A percentile compares a stretch with the other conserved stretches of the same genome.
These are phyloP conservation scores for Parasteatoda lunata DNA, from an alignment of 2,888 invertebrate species.

Conservation along the genomic window DNA sequence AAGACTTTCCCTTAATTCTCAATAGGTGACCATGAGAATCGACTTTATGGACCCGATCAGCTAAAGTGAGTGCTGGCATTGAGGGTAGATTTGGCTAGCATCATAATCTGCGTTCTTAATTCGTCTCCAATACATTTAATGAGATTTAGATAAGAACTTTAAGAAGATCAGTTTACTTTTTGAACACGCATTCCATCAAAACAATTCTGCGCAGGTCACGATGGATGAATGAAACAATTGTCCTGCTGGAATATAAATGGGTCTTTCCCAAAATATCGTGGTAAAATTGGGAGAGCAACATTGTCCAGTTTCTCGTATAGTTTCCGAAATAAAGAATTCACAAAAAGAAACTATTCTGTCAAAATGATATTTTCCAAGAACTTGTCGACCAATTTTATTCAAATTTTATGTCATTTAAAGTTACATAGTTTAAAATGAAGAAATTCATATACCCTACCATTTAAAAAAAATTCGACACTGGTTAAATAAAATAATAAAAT, in stretches of 20 bases:
- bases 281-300: not conserved
- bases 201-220: not conserved
- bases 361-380: too few relatives aligned
- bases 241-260: not conserved
- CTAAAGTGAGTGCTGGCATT: not conserved
- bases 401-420: too few relatives aligned
- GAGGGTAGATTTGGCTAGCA: not conserved
- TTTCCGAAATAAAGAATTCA: too few relatives aligned
- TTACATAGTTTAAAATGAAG: too few relatives aligned
- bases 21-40: not conserved
- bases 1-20: not conserved
- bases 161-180: not conserved
- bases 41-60: not conserved
- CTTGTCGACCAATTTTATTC: too few relatives aligned
- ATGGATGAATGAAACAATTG: not conserved
- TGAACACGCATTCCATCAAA: not conserved
- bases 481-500: too few relatives aligned
- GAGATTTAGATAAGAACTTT: not conserved
- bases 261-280: not conserved
- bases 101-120: not conserved
- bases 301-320: not conserved
- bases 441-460: too few relatives aligned
- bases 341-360: too few relatives aligned
- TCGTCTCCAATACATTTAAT: not conserved
- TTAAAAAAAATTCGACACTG: too few relatives aligned